phyloP scores from a whole-genome alignment of 1,140 invertebrate genomes.

The Augochlora pura region DNA sequence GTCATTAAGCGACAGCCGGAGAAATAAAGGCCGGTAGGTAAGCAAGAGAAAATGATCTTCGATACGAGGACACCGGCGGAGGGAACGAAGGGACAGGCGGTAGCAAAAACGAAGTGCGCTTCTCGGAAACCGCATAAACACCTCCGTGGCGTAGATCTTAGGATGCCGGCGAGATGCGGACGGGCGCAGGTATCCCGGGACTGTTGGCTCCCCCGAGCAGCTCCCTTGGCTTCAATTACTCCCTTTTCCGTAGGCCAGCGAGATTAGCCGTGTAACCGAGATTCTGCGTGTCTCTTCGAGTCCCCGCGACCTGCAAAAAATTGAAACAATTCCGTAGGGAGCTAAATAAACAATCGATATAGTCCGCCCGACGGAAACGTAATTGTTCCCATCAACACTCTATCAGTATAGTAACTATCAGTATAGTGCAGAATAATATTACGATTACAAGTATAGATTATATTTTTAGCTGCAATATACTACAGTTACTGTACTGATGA shows the following conservation, averaged over 20 bases:
- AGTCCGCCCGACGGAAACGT: no score
- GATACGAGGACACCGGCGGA: constrained; percentile 38
- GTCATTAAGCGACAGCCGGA: constrained; percentile 64
- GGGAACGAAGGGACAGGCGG: constrained; percentile 49
- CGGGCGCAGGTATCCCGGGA: constrained; percentile 57
- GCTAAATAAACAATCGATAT: no score
- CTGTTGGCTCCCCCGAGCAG: constrained; percentile 48
- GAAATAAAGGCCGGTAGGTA: constrained; percentile 53
- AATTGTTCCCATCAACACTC: no score
- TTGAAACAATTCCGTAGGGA: neutral
- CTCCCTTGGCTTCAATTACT: constrained; percentile 30
- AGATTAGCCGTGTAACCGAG: constrained; percentile 13
- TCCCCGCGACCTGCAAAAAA: neutral
- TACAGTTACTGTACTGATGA: no score
- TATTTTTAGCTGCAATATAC: no score
- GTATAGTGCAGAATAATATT: no score
- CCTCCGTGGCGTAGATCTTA: constrained; percentile 64
- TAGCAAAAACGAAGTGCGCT: constrained; percentile 66
- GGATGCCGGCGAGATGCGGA: constrained; percentile 53
- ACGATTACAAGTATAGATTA: no score
- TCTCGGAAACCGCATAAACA: constrained; percentile 68
- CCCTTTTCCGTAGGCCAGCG: constrained; percentile 43
- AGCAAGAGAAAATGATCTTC: constrained; percentile 57
- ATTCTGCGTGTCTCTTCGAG: neutral
- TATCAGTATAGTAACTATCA: no score